Percentiles rank a stretch among this genome's conserved stretches.
phyloP scores from a whole-genome alignment of 2,113 vertebrate species.

The Oreochromis spilurus region DNA sequence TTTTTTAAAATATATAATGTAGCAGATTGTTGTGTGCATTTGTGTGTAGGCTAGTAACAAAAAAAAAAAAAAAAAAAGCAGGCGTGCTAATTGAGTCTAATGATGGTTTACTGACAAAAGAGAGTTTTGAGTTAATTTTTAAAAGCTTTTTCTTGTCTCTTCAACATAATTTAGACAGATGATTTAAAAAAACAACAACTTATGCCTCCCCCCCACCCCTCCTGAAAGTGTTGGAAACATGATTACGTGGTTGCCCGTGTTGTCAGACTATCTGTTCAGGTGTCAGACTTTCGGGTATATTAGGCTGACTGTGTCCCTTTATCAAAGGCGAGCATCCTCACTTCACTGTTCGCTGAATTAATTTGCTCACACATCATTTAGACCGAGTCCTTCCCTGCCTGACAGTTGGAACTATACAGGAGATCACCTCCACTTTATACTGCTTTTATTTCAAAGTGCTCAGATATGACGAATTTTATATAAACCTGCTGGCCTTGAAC shows the following conservation, averaged over 20 bases:
- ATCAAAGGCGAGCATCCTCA: slow-evolving; percentile 62
- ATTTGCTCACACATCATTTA: slow-evolving; percentile 92
- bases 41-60: not conserved
- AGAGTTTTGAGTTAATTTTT: slow-evolving; percentile 62
- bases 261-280: not conserved
- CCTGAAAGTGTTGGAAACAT: not conserved
- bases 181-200: not conserved
- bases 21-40: not conserved
- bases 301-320: slow-evolving; percentile 13
- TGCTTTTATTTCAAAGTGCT: slow-evolving; percentile 92
- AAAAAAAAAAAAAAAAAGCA: not conserved
- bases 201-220: not conserved
- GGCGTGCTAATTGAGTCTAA: slow-evolving; percentile 49
- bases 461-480: slow-evolving; percentile 92
- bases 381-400: slow-evolving; percentile 83
- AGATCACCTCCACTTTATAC: slow-evolving; percentile 93
- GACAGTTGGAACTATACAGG: slow-evolving; percentile 87
- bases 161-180: not conserved
- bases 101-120: slow-evolving; percentile 66
- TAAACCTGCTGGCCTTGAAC: slow-evolving; percentile 95
- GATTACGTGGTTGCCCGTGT: not conserved
- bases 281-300: not conserved
- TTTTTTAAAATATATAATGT: not conserved
- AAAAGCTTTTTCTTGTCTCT: not conserved
- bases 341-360: slow-evolving; percentile 80